These are phyloP conservation scores for Bos javanicus DNA, from an alignment of 2,113 vertebrate species.

Conservation along the genomic window DNA sequence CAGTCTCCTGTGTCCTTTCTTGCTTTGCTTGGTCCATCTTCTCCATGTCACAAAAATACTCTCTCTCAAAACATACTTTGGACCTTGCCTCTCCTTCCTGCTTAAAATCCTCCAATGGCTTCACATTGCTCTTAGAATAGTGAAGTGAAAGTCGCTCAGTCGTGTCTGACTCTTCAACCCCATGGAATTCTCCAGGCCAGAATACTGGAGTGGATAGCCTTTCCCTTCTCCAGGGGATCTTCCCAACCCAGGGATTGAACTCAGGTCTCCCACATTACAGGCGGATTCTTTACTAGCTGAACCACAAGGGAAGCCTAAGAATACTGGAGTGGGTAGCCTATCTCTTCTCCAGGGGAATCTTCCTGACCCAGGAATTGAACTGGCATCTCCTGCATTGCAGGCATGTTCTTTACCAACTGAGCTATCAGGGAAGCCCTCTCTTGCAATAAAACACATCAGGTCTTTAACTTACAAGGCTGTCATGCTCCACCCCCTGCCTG, in stretches of 20 bases:
- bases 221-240: not conserved
- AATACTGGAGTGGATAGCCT: not conserved
- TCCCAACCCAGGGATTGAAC: not conserved
- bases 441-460: not conserved
- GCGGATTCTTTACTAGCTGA: not conserved
- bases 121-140: not conserved
- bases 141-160: not conserved
- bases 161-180: not conserved
- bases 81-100: not conserved
- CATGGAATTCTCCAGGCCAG: not conserved
- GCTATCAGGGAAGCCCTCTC: not conserved
- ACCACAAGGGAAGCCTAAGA: not conserved
- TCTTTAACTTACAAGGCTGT: not conserved
- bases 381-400: not conserved
- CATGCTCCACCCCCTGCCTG: not conserved
- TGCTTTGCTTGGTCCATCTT: not conserved
- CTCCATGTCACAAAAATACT: not conserved
- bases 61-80: not conserved
- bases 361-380: not conserved
- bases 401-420: not conserved
- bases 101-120: not conserved
- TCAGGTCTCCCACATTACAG: not conserved
- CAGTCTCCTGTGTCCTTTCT: not conserved
- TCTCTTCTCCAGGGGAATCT: not conserved
- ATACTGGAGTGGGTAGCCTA: not conserved